Evolutionary conservation across 2,113 vertebrate species (phyloP).

Genomic region (Psettodes erumei): DNA sequence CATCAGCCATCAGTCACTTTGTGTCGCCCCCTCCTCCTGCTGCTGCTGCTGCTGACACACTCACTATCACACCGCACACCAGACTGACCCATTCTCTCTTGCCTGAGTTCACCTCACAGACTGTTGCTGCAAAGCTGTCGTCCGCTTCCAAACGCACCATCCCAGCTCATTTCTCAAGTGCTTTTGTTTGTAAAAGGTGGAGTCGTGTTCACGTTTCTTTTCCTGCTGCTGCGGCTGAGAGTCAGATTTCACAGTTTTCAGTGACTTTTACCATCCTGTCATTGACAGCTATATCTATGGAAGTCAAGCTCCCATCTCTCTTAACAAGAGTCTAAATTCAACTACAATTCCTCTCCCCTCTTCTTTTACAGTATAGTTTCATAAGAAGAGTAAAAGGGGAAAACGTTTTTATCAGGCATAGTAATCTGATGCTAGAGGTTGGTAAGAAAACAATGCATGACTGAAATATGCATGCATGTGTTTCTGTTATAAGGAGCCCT

Average conservation of each 20-base stretch:
- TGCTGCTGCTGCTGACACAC: constrained; percentile 27
- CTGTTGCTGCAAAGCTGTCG: constrained; percentile 35
- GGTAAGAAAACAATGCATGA: constrained; percentile 81
- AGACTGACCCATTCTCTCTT: constrained; percentile 24
- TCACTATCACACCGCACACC: constrained; percentile 23
- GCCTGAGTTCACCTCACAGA: constrained; percentile 37
- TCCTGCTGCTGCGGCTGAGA: constrained; percentile 14
- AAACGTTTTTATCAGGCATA: constrained; percentile 98
- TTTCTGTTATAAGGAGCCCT: constrained; percentile 50
- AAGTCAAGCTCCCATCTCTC: constrained; percentile 61
- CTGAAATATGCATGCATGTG: constrained; percentile 83
- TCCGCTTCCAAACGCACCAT: constrained; percentile 23
- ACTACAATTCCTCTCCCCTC: constrained; percentile 78
- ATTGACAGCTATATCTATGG: not conserved
- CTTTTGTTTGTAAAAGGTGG: constrained; percentile 14
- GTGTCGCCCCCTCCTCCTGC: constrained; percentile 25
- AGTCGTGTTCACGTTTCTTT: constrained; percentile 26
- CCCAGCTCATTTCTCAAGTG: constrained; percentile 28
- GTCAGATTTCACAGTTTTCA: constrained; percentile 32
- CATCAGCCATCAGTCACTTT: constrained; percentile 48
- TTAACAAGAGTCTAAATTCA: constrained; percentile 9
- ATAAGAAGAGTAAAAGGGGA: constrained; percentile 95
- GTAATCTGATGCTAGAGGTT: constrained; percentile 99
- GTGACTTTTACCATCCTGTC: constrained; percentile 9
- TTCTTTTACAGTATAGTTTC: constrained; percentile 94